Base-by-base conservation (phyloP, 2,888 invertebrate species). In the Drosophila cognata region DNA sequence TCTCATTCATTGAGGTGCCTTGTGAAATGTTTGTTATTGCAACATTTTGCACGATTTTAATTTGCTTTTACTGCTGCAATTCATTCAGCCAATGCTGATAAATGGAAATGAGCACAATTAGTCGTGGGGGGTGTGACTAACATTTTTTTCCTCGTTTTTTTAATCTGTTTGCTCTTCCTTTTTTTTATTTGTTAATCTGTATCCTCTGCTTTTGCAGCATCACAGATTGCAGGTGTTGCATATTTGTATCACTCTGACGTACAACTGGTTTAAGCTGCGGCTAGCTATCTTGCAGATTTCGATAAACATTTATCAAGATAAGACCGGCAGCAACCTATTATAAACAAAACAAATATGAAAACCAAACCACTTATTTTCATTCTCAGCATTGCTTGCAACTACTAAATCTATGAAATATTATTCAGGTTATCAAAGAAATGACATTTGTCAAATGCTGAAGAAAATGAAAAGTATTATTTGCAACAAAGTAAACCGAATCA, bases 101-200 rank as follows among this genome's bases (percentile, higher is more conserved):
- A 84, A 84, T 84, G 81, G 84, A 86, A 89, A 84, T 84, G 87
- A 81, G 87, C 66, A 75, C 89, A 84, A 84, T 84, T 89, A 89
- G 84, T 89, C 79, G 89, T 89, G 89, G 84, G 84, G 84, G 84
- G 84, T 87, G 88, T 85, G 68, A 66, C 74, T 21, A 52, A 46
- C 41, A 52, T 35, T 46, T 46, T 46, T 46, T 16, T 16, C 7
- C 0, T 18, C 51, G 50, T 6, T 41, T 13, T 41, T n/a, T 28
- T n/a, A 13, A 43, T 21, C 21, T 38, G 16, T 11, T 38, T 46
- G 50, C 16, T n/a, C 18, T 38, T 50, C 35, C 16, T 25, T 13
- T 43, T 38, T 29, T 29, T 16, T 18, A 33, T 11, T 33, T 33
- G 33, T 33, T n/a, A 31, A 25, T 25, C 6, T 13, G 31, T 18